phyloP scores from a whole-genome alignment of 1,140 invertebrate genomes.

The Lepidostoma basale region DNA sequence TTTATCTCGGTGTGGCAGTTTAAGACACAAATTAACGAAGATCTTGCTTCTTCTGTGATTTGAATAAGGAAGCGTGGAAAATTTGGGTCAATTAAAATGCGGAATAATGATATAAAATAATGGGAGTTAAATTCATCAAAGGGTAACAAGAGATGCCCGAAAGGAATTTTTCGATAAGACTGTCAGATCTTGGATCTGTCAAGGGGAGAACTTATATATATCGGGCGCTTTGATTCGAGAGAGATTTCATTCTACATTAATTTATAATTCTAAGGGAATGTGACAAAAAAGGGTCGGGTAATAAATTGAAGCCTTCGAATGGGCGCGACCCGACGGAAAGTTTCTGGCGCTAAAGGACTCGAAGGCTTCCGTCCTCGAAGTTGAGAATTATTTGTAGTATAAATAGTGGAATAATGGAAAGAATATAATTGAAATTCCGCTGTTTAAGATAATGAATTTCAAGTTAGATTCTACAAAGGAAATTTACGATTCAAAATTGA shows the following conservation, averaged over 20 bases:
- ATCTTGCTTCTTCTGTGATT: no score
- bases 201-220: conserved; percentile 19
- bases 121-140: conserved; percentile 30
- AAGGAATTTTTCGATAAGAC: conserved; percentile 30
- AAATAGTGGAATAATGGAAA: no score
- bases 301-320: conserved; percentile 24
- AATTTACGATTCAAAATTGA: no score
- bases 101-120: conserved; percentile 22
- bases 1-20: no score
- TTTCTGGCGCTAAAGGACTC: conserved; percentile 9
- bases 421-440: conserved; percentile 9
- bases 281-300: conserved; percentile 28
- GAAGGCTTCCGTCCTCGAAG: not conserved
- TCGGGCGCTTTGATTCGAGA: not conserved
- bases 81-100: no score
- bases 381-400: not conserved
- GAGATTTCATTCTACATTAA: conserved; percentile 22
- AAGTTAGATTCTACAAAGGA: no score
- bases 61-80: not conserved
- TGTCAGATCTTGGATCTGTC: conserved; percentile 11
- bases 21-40: no score
- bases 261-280: conserved; percentile 29
- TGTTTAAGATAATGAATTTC: not conserved
- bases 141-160: conserved; percentile 26
- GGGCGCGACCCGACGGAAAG: conserved; percentile 4